A percentile compares a stretch with the other conserved stretches of the same genome.
These are phyloP conservation scores for Calyptomena viridis DNA, from an alignment of 2,113 vertebrate genomes.

Conservation along the genomic window DNA sequence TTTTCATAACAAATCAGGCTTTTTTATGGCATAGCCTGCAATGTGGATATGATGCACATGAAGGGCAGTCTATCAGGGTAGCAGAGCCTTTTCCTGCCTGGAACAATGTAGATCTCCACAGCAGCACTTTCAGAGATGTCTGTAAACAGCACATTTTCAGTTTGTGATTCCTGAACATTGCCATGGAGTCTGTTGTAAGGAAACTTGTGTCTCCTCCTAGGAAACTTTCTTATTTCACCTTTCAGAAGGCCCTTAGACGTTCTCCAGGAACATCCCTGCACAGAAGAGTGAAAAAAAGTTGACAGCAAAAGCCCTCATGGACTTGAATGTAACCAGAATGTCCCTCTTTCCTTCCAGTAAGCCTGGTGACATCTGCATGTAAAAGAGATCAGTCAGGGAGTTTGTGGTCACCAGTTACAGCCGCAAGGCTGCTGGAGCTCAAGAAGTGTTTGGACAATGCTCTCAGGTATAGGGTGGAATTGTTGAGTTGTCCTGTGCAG, in stretches of 20 bases:
- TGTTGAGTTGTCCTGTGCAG: not conserved
- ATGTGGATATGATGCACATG: not conserved
- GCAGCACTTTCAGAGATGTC: not conserved
- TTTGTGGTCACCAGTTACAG: not conserved
- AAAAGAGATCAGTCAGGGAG: too few relatives aligned
- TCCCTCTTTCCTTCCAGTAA: not conserved
- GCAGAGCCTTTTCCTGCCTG: not conserved
- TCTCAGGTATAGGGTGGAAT: not conserved
- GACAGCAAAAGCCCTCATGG: not conserved
- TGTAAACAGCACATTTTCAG: not conserved
- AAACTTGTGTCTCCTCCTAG: not conserved
- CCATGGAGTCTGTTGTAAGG: not conserved
- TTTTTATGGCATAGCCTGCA: slow-evolving; percentile 25
- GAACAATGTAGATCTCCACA: not conserved
- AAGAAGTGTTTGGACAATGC: fast-evolving
- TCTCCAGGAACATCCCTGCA: not conserved
- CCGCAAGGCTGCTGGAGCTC: not conserved
- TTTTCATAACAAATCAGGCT: slow-evolving; percentile 64
- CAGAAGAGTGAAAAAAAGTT: not conserved
- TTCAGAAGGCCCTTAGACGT: not conserved
- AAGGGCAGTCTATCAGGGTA: not conserved
- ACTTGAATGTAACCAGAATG: not conserved
- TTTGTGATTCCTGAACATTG: not conserved
- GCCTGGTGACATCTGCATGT: not conserved
- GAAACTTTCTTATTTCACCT: not conserved